phyloP scores from a whole-genome alignment of 2,888 invertebrate genomes.

The Cheilosia pagana region DNA sequence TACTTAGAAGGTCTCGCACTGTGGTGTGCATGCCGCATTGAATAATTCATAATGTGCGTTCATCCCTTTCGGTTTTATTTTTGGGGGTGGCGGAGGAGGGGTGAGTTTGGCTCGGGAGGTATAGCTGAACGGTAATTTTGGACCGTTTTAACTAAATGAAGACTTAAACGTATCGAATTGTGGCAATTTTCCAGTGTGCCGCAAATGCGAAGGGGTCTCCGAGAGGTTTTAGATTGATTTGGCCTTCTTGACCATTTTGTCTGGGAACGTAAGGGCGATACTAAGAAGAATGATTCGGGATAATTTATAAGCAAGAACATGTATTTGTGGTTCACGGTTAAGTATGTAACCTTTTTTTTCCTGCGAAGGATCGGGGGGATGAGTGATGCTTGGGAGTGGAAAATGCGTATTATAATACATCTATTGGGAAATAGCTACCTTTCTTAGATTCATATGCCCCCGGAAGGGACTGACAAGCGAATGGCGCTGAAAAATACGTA shows the following conservation, averaged over 20 bases:
- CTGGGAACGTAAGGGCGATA: conserved; percentile 33
- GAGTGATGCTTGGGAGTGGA: conserved; percentile 41
- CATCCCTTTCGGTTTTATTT: conserved; percentile 70
- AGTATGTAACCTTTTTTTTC: conserved; percentile 15
- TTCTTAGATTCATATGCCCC: too few relatives aligned
- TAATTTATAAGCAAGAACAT: conserved; percentile 70
- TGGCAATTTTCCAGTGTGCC: conserved; percentile 70
- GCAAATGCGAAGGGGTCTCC: conserved; percentile 15
- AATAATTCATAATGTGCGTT: conserved; percentile 76
- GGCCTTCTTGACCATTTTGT: conserved; percentile 62
- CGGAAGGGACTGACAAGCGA: too few relatives aligned
- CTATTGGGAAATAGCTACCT: background rate
- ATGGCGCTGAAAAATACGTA: too few relatives aligned
- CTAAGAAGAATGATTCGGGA: conserved; percentile 70
- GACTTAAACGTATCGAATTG: conserved; percentile 75
- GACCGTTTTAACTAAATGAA: conserved; percentile 74
- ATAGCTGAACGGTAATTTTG: conserved; percentile 65
- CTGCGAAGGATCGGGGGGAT: conserved; percentile 15
- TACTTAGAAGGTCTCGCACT: conserved; percentile 63
- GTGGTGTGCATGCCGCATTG: conserved; percentile 73
- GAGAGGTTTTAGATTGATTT: conserved; percentile 66
- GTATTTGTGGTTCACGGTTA: conserved; percentile 53
- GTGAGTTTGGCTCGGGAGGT: conserved; percentile 40
- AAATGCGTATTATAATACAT: conserved; percentile 34
- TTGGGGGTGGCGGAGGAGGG: background rate